Evolutionary conservation across 1,140 invertebrate species (phyloP).

Genomic region (Aphaenogaster rudis): DNA sequence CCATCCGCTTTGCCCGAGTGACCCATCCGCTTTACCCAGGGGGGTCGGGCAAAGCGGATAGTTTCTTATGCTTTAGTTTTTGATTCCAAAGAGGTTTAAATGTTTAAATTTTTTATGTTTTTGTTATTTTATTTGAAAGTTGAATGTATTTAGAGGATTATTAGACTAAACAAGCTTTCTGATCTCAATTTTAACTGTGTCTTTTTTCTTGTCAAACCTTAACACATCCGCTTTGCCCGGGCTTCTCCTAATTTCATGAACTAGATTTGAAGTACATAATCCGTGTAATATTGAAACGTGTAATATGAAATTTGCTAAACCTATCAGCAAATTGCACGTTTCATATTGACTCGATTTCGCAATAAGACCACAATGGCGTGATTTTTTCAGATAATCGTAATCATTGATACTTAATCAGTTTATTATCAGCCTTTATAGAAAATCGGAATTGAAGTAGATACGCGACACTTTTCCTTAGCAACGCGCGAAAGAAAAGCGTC

Average conservation of each 20-base stretch:
- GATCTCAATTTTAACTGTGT: too few species aligned
- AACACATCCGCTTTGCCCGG: too few species aligned
- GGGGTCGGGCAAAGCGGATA: too few species aligned
- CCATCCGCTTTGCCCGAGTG: too few species aligned
- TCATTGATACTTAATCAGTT: slow-evolving; percentile 24
- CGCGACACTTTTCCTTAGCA: not conserved
- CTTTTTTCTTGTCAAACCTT: too few species aligned
- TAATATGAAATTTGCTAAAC: slow-evolving; percentile 14
- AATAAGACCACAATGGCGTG: slow-evolving; percentile 13
- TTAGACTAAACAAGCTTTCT: too few species aligned
- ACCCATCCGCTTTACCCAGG: too few species aligned
- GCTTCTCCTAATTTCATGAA: not conserved
- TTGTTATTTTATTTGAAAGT: too few species aligned
- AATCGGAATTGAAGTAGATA: slow-evolving; percentile 36
- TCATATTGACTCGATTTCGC: slow-evolving; percentile 24
- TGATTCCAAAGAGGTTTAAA: too few species aligned
- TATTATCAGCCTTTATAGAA: slow-evolving; percentile 32
- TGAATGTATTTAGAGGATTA: too few species aligned
- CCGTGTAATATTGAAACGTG: slow-evolving; percentile 1
- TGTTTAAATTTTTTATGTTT: too few species aligned
- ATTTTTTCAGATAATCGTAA: slow-evolving; percentile 11
- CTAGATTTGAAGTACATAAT: not conserved
- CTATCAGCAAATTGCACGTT: not conserved
- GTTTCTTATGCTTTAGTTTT: too few species aligned
- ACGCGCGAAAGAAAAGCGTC: slow-evolving; percentile 9